Base-by-base conservation (phyloP, 1,140 invertebrate species). In the Brachionus rubens region DNA sequence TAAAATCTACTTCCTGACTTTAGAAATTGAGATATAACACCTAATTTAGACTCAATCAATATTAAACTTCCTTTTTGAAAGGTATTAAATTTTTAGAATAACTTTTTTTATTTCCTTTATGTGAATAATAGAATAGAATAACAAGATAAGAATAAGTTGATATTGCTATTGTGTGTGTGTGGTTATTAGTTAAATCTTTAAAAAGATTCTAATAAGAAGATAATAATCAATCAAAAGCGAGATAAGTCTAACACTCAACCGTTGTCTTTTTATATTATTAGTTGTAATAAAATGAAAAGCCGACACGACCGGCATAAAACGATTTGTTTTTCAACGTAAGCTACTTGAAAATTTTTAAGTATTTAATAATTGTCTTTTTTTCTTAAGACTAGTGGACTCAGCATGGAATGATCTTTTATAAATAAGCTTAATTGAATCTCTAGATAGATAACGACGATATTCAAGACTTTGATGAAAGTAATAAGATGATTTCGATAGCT, bases 51-150 rank as follows among this genome's bases (percentile, higher is more conserved):
- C 54, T 59, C 54, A 59, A n/a, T n/a, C n/a, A n/a, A 59, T 59
- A 59, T 59, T 59, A 33, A 16, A 59, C 33, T 36, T n/a, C 30
- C 54, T 33, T 59, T 36, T 59, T 33, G 36, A 59, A 59, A 59
- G 54, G 54, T 59, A 59, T 59, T 59, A 59, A 59, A 59, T 59
- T 59, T 59, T 59, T 59, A 59, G 36, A 59, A 59, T 59, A 59
- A 59, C 54, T 59, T 16, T 16, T 48, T 16, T 36, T 59, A 33
- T 36, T 36, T 19, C 36, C 36, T 59, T 33, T 9, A 36, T n/a
- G 14, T 59, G 36, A 7, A 59, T 36, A 59, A 28, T 36, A 59
- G 19, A 59, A 59, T 16, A 59, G n/a, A 16, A 36, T 59, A 36
- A 36, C 9, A 36, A 59, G 54, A 59, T 59, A 59, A 33, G 16